phyloP scores from a whole-genome alignment of 2,113 vertebrate genomes.

The Nematolebias whitei region DNA sequence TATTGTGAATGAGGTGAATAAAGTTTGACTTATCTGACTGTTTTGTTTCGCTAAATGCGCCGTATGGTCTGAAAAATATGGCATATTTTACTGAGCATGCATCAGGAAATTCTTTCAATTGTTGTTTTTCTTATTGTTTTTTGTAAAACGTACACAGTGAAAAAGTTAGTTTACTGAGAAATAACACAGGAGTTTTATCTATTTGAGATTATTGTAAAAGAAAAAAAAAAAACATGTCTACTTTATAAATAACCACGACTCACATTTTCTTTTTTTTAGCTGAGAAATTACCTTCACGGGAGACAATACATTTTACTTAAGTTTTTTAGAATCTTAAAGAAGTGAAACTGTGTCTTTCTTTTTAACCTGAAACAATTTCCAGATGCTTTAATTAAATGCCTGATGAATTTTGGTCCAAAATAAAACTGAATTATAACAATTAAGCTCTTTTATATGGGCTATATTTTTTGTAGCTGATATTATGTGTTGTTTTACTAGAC shows the following conservation, averaged over 20 bases:
- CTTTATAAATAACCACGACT: neutral
- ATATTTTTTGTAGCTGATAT: neutral
- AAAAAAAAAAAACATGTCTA: conserved; percentile 26
- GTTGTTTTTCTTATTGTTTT: too few relatives aligned
- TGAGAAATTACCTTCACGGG: neutral
- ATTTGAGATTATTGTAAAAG: neutral
- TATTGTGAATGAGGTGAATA: too few relatives aligned
- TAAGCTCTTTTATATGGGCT: neutral
- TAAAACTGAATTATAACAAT: neutral
- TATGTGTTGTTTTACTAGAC: neutral
- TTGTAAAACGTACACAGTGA: too few relatives aligned
- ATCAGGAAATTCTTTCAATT: too few relatives aligned
- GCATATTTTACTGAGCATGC: too few relatives aligned
- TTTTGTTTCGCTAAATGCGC: too few relatives aligned
- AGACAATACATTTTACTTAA: conserved; percentile 2
- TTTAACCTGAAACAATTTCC: neutral
- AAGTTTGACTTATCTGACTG: too few relatives aligned
- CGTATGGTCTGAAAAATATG: too few relatives aligned
- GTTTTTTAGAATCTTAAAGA: neutral
- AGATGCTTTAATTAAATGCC: neutral
- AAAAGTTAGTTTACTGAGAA: conserved; percentile 12
- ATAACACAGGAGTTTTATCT: neutral
- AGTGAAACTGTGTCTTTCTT: too few relatives aligned
- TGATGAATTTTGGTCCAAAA: neutral
- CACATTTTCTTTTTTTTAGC: neutral